A percentile compares a stretch with the other conserved stretches of the same genome.
These are phyloP conservation scores for Antrozous pallidus DNA, from an alignment of 2,797 vertebrate genomes.

Conservation along the genomic window DNA sequence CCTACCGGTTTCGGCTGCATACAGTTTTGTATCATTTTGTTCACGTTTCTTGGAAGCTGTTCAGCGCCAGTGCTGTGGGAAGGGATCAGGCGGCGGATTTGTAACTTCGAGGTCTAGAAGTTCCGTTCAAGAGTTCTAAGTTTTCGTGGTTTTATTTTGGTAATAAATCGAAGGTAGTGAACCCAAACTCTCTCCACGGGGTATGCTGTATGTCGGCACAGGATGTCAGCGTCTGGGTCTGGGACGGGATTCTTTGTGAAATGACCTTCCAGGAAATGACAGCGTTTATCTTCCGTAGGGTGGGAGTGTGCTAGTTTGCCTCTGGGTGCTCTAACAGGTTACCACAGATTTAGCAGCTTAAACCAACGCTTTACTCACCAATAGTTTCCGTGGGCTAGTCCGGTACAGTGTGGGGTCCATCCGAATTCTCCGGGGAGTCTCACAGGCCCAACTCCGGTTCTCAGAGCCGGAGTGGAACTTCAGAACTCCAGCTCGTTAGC, in stretches of 20 bases:
- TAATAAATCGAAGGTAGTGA: not conserved
- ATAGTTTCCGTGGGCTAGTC: not conserved
- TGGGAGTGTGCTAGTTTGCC: no score
- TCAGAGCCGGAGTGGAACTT: not conserved
- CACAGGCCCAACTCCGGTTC: not conserved
- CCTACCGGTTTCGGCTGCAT: no score
- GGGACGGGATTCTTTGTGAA: not conserved
- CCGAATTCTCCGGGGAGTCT: not conserved
- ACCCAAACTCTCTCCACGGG: not conserved
- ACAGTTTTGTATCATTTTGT: not conserved
- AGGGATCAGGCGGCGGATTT: not conserved
- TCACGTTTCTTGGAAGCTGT: no score
- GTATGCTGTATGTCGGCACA: accelerated
- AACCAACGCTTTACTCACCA: not conserved
- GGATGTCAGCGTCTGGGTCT: not conserved
- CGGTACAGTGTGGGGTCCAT: not conserved
- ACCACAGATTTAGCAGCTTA: not conserved
- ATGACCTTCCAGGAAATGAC: not conserved
- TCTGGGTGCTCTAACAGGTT: not conserved
- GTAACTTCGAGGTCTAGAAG: not conserved
- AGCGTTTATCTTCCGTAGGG: no score
- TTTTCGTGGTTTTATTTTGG: not conserved
- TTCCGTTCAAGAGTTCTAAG: not conserved
- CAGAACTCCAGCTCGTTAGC: not conserved
- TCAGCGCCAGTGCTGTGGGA: not conserved